Evolutionary conservation across 2,797 vertebrate genomes (phyloP), one percentile per base, ranked within the genome.

Genomic region (Peromyscus aztecus): DNA sequence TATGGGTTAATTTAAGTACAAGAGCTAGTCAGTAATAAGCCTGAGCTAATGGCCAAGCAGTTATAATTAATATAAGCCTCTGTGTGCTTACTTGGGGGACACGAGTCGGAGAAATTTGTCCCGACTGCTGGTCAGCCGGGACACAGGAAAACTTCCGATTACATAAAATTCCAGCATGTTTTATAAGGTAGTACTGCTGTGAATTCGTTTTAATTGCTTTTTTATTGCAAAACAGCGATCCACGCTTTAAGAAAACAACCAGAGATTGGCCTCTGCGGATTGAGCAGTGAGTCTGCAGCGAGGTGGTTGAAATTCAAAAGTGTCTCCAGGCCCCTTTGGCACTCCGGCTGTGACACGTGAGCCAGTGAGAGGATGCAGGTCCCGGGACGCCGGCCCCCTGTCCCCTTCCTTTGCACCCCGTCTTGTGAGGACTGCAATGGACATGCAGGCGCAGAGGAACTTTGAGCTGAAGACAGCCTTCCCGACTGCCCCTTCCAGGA

Each of bases 251-350:
- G 24, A 59, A 27, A 63, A 63, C 14, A 46, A n/a, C 49, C 49
- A 49, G 49, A 49, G 86, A 98, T 98, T 98, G 97, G 97, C 65
- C 52, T n/a, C n/a, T 34, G 93, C 12, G 3, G 27, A 83, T 63
- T 0, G 91, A 90, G 82, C 40, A 29, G 96, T 94, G 82, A 93
- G 94, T 24, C 21, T 27, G 21, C 91, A 59, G 84, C 34, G 65
- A 57, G 29, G 95, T 95, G 90, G 96, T 98, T 98, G 89, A 83
- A 95, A 97, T 98, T 98, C 94, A 96, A 98, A 98, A 95, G 92
- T 92, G 88, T 10, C 49, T 49, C 6, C 9, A 0, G 1, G 34
- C 3, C 0, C 12, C 14, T 7, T 10, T 37, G 9, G 40, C 55
- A 27, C 59, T 27, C 13, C 61, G n/a, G 34, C 2, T n/a, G 43